phyloP scores from a whole-genome alignment of 2,888 invertebrate species.

The Hirtodrosophila alboralis region DNA sequence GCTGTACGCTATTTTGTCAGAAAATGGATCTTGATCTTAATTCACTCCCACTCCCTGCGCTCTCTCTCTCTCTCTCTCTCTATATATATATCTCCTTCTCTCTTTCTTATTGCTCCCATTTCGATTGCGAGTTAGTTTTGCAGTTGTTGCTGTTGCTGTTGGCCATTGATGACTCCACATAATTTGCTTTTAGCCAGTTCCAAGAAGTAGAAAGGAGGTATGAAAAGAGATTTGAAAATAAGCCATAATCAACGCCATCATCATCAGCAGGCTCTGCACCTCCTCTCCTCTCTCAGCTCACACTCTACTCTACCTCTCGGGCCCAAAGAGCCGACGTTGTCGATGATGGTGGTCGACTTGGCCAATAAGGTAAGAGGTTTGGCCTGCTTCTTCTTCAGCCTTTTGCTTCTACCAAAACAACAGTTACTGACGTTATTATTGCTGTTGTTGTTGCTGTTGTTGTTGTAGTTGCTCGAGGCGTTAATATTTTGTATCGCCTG shows the following conservation, averaged over 20 bases:
- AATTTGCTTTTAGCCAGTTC: slow-evolving; percentile 64
- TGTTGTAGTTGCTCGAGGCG: slow-evolving; percentile 66
- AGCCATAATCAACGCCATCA: slow-evolving; percentile 81
- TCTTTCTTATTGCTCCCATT: slow-evolving; percentile 35
- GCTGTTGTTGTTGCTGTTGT: slow-evolving; percentile 34
- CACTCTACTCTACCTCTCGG: slow-evolving; percentile 5
- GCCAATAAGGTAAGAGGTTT: slow-evolving; percentile 78
- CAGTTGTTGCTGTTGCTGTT: slow-evolving; percentile 18
- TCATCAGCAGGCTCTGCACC: slow-evolving; percentile 53
- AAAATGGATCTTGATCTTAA: background rate
- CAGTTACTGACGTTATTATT: slow-evolving; percentile 70
- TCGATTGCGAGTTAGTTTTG: slow-evolving; percentile 22
- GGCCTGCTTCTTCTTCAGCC: slow-evolving; percentile 27
- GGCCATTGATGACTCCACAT: slow-evolving; percentile 76
- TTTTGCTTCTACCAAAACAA: slow-evolving; percentile 62
- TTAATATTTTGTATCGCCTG: slow-evolving; percentile 72
- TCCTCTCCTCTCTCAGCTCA: slow-evolving; percentile 21
- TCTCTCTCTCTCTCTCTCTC: no score
- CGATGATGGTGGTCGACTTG: slow-evolving; percentile 81
- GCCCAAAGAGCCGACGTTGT: slow-evolving; percentile 25
- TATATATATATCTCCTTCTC: no score
- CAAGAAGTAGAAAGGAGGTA: slow-evolving; percentile 68
- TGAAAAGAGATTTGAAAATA: slow-evolving; percentile 79
- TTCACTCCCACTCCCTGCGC: slow-evolving; percentile 13
- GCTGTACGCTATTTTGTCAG: slow-evolving; percentile 14